Base-by-base conservation (phyloP, 1,140 invertebrate genomes). In the Sinella curviseta region DNA sequence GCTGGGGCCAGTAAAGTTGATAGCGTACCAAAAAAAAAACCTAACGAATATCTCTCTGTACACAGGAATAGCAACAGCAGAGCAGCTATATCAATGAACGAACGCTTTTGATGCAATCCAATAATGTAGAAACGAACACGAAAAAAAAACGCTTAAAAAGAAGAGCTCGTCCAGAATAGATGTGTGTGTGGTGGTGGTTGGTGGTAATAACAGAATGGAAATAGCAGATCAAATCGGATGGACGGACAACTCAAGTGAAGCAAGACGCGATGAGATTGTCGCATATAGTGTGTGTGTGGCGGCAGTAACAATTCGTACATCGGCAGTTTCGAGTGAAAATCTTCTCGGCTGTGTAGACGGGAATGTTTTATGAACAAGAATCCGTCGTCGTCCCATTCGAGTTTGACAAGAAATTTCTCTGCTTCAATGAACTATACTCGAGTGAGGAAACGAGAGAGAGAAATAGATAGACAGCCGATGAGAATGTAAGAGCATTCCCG, bases 331-430 rank as follows among this genome's bases (percentile, higher is more conserved):
- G n/a, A n/a, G n/a, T n/a, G n/a, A 48, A 48, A 48, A 48, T 4
- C 39, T 48, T 48, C 4, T 48, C 39, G 4, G 4, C 4, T 48
- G 4, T 17, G 4, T 48, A 48, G 17, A 48, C 4, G 4, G 4
- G 4, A 48, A 48, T 17, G 39, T 48, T 48, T 48, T 48, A 48
- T 48, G 39, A 17, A 48, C 39, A 48, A 17, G 17, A 48, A 48
- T 17, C 39, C 17, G 17, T 48, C 39, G 14, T 70, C 26, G 12
- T 65, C 24, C 16, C 24, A 65, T 70, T 31, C 65, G 26, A 31
- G 65, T 33, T 33, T 70, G 65, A 31, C 65, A 70, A 17, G 65
- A 70, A 31, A 30, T 70, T 70, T 70, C 65, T 70, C 65, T 14
- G 31, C 65, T 70, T 70, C 26, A 70, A 31, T 70, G 65, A 33